Evolutionary conservation across 2,888 invertebrate genomes (phyloP), one percentile per base, ranked within the genome.

Genomic region (Rhyacophila evoluta): DNA sequence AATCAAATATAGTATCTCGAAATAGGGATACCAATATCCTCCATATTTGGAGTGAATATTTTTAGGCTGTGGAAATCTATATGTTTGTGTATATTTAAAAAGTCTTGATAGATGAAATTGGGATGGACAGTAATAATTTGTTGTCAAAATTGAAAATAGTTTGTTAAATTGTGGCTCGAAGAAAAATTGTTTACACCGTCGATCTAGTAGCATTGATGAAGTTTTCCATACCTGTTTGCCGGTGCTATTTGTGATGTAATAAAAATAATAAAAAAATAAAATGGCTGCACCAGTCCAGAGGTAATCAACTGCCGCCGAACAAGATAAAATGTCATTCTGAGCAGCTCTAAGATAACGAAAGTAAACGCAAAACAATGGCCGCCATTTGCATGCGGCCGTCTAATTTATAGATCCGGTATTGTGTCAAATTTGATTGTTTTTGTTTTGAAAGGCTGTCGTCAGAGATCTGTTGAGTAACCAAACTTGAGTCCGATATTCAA

Each of bases 351-450:
- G 6, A 25, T 6, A 55, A 55, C 19, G 55, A 55, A 55, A 55
- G 55, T 55, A 55, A 55, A 55, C 55, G 55, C 10, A 19, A 19
- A 55, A 55, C 55, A 55, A 55, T 55, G 25, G 19, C 8, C 55
- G 55, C 15, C 19, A 55, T 55, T 55, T 55, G 55, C 55, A 55
- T 55, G 19, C 8, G 25, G 55, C 55, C 10, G 55, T 19, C 55
- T 55, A 19, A 55, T 55, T 55, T 55, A 55, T 55, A 55, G 55
- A 55, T 55, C 55, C 55, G 55, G 55, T 55, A 55, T 55, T 55
- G 19, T 25, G 55, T 55, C 19, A 19, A 19, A 25, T 0, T 19
- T 25, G 55, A 55, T 55, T 55, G 55, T 55, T 55, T 55, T 55
- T 55, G 55, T 55, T 55, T 55, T 55, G 55, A 55, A 55, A 55